Evolutionary conservation across 2,888 invertebrate genomes (phyloP), one percentile per base, ranked within the genome.

Genomic region (Cheilosia variabilis): DNA sequence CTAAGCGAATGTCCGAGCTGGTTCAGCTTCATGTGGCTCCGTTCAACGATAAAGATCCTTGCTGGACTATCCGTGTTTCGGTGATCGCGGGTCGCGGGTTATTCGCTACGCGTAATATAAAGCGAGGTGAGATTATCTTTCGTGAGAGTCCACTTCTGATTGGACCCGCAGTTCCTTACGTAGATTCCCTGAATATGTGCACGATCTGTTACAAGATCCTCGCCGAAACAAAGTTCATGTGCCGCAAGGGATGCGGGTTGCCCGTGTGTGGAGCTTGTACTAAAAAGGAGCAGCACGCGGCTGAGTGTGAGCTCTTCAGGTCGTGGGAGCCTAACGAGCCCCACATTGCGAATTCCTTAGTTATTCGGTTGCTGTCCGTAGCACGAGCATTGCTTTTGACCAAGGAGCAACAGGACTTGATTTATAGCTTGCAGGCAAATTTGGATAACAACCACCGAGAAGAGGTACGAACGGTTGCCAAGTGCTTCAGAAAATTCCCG

Each of bases 251-350:
- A 65, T 97, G 96, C 89, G 94, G 95, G 1, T 92, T 96, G 87
- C 94, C 95, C 24, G 92, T 97, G 55, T 97, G 97, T 91, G 91
- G 93, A 75, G 89, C 92, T 87, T 97, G 97, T 91, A 93, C 95
- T 90, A 93, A 94, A 89, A 93, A 94, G 57, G 90, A 92, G 34
- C 89, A 90, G 52, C 96, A 97, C 92, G 90, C 91, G 63, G 91
- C 91, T 69, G 96, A 96, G 89, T 97, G 96, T 90, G 90, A 92
- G 52, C 91, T 95, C 47, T 93, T 96, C 87, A 93, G 93, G 72
- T 91, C 92, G 55, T 94, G 95, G 94, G 91, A 92, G 66, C 94
- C 93, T 77, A 94, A 92, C 90, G 93, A 93, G 45, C 90, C 91
- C 2, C 88, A 91, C 41, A 89, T 91, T 60, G 91, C 91, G 66